Percentiles rank a stretch among this genome's conserved stretches.
These are phyloP conservation scores for Antennarius striatus DNA, from an alignment of 2,113 vertebrate genomes.

Conservation along the genomic window DNA sequence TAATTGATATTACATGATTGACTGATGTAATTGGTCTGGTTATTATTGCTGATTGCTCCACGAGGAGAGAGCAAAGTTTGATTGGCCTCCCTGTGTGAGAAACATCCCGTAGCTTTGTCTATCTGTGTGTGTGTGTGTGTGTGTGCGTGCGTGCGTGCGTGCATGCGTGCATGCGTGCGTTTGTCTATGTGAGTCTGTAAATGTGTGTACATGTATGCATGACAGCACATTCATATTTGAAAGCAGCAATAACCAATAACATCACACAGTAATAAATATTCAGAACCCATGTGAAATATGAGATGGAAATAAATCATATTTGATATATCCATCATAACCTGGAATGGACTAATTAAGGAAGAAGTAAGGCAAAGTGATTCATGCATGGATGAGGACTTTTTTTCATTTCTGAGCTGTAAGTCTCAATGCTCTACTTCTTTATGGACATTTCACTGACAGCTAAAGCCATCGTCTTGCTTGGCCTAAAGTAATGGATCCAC, in stretches of 20 bases:
- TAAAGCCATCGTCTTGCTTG: conserved; percentile 45
- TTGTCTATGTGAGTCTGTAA: too few species aligned
- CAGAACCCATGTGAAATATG: conserved; percentile 54
- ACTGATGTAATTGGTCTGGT: conserved; percentile 47
- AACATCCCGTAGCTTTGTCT: conserved; percentile 10
- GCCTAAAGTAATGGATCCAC: conserved; percentile 54
- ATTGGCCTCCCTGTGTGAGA: conserved; percentile 31
- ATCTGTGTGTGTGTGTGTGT: not conserved
- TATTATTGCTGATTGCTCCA: conserved; percentile 52
- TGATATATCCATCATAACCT: conserved; percentile 56
- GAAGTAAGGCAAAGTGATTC: conserved; percentile 30
- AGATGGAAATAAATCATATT: conserved; percentile 51
- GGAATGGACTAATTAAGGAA: conserved; percentile 48
- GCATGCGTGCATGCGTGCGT: too few species aligned
- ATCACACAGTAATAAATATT: conserved; percentile 47
- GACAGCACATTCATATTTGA: not conserved
- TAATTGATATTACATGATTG: conserved; percentile 65
- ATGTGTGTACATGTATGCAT: not conserved
- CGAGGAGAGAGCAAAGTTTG: conserved; percentile 30
- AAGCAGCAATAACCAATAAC: conserved; percentile 34
- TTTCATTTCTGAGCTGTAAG: conserved; percentile 39
- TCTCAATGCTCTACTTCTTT: conserved; percentile 50
- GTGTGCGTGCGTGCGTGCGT: too few species aligned
- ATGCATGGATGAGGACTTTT: conserved; percentile 26
- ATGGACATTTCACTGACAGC: conserved; percentile 51